Base-by-base conservation (phyloP, 2,113 vertebrate genomes). In the Coptodon rendalli region DNA sequence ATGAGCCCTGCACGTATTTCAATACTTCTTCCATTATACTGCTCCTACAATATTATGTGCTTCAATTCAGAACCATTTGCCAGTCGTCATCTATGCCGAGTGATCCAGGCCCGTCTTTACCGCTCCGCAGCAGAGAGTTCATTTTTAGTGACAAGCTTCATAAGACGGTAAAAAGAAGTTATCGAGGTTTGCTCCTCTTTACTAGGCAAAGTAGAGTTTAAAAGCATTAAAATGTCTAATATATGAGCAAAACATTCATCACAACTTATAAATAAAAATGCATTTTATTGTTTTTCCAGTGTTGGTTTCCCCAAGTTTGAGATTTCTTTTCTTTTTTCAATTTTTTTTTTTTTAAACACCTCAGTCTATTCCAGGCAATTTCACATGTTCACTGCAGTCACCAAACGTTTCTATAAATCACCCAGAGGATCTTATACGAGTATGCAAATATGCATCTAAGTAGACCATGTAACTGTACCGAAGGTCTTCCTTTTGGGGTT, bases 41-140 rank as follows among this genome's bases (percentile, higher is more conserved):
- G 56, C 29, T 79, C 85, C 79, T 81, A 34, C 34, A 85, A 84
- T 81, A 87, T 86, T 79, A 83, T 52, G 43, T 27, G 56, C 22
- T 29, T 31, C 16, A 27, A 85, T 83, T 90, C 79, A 53, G 53
- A 89, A 56, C 68, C 59, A 81, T 88, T 90, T 87, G 27, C 31
- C 7, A 9, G 40, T 81, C 24, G 29, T 56, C 82, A 40, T 85
- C 57, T 86, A 7, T 40, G 48, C 87, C 4, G 85, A 68, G 40
- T 6, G 29, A 86, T 85, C n/a, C 22, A 5, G 68, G 68, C 16
- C 71, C 3, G 19, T 83, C 86, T 88, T 76, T 40, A 53, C 57
- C 5, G 31, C 34, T 19, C 52, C 2, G 11, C 27, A 14, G 27
- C 80, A 34, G 19, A 87, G 78, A 57, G 53, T 76, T 31, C 48